These are phyloP conservation scores for Diplolepis rosae DNA, from an alignment of 2,888 invertebrate genomes.

Conservation along the genomic window DNA sequence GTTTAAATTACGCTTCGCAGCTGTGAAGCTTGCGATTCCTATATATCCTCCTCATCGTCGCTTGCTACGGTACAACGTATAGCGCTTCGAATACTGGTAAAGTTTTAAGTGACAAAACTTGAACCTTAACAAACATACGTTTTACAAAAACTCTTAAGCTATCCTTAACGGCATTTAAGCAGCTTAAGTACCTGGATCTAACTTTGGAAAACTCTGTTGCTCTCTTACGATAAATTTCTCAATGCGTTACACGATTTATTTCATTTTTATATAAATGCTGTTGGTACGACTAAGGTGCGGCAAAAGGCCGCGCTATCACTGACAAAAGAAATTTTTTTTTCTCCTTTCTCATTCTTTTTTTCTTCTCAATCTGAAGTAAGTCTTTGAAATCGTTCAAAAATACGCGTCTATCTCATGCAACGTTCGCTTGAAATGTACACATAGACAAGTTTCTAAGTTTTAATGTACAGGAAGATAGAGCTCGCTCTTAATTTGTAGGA, in stretches of 20 bases:
- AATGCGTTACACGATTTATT: constrained; percentile 38
- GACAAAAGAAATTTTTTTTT: constrained; percentile 54
- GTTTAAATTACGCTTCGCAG: constrained; percentile 42
- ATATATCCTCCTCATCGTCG: constrained; percentile 33
- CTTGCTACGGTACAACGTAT: constrained; percentile 58
- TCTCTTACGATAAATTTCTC: constrained; percentile 43
- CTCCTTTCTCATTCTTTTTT: constrained; percentile 40
- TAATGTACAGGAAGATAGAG: constrained; percentile 69
- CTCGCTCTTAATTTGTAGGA: constrained; percentile 47
- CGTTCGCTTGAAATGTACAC: constrained; percentile 65
- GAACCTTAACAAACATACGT: constrained; percentile 71
- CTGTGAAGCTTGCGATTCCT: constrained; percentile 38
- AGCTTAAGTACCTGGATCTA: constrained; percentile 70
- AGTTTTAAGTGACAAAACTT: constrained; percentile 59
- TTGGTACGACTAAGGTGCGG: constrained; percentile 69
- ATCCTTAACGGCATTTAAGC: constrained; percentile 67
- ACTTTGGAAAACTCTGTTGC: constrained; percentile 64
- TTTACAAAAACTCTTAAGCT: constrained; percentile 70
- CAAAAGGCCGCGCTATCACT: constrained; percentile 63
- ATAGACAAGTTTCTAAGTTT: constrained; percentile 49
- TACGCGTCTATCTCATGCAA: constrained; percentile 64
- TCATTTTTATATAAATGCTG: constrained; percentile 67
- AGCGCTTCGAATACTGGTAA: constrained; percentile 70
- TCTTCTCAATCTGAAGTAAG: constrained; percentile 36
- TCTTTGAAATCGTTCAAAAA: constrained; percentile 62